Evolutionary conservation across 2,113 vertebrate genomes (phyloP), one percentile per base, ranked within the genome.

Genomic region (Tupaia tana): DNA sequence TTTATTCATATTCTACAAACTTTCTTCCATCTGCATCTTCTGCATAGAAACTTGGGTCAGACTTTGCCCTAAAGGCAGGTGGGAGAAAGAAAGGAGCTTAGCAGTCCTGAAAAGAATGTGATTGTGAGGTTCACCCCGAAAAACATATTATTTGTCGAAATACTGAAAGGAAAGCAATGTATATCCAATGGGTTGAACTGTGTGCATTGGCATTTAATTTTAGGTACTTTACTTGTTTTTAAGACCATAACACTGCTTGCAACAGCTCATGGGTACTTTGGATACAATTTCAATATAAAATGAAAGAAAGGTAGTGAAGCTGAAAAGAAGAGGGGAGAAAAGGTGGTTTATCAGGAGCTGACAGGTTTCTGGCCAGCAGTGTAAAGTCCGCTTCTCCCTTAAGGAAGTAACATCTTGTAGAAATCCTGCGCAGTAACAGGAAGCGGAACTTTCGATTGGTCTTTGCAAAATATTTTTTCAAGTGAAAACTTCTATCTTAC

Each of bases 401-500:
- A 14, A 59, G n/a, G 29, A 52, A 66, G n/a, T 79, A 85, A 73
- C 74, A 85, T 5, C 29, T 69, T 54, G 20, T 2, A 6, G 58
- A 84, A 93, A 84, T 96, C 29, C 31, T 94, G 27, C 14, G 18
- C 9, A 66, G 56, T 64, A 81, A 74, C 3, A 86, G 61, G 67
- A 71, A 31, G 43, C 31, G 12, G 19, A 9, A 4, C 10, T 86
- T 87, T 84, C 80, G 58, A 79, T 12, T 83, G 27, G 66, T 82
- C 14, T 66, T 24, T 95, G 90, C 78, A 89, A 92, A 90, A 81
- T 66, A 22, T 6, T 79, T 90, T 43, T 43, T 71, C 58, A 88
- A 59, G 63, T 15, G 14, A 82, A 90, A 93, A 69, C 4, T n/a
- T 22, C 43, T 52, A 58, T 81, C 90, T 87, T 61, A 64, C 10